These are phyloP conservation scores for Drosophila seclusa DNA, from an alignment of 2,888 invertebrate species.

Conservation along the genomic window DNA sequence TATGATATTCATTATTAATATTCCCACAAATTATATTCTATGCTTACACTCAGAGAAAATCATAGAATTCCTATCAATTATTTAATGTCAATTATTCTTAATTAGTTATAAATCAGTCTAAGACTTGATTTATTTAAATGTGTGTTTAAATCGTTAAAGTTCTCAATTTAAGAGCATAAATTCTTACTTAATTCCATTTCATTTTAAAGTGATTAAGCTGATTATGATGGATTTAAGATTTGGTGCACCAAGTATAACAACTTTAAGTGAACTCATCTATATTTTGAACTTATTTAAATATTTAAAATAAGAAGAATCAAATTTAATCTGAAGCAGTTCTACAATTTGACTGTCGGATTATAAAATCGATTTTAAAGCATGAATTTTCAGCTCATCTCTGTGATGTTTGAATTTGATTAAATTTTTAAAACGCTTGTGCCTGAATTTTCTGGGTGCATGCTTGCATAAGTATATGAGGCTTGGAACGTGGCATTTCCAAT, in stretches of 20 bases:
- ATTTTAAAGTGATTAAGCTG: neutral
- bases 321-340: neutral
- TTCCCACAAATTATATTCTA: constrained; percentile 6
- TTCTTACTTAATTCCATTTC: neutral
- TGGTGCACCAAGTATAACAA: neutral
- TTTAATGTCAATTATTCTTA: neutral
- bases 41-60: neutral
- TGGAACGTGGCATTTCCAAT: constrained; percentile 43
- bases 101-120: neutral
- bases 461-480: neutral
- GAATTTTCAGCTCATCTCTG: neutral
- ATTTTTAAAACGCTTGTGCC: neutral
- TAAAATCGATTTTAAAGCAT: neutral
- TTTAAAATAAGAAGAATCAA: neutral
- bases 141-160: neutral
- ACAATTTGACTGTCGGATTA: neutral
- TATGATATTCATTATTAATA: constrained; percentile 41
- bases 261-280: neutral
- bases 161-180: neutral
- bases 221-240: neutral
- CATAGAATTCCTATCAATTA: neutral
- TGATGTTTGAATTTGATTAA: neutral
- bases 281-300: neutral
- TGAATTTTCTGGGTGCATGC: neutral
- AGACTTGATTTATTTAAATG: neutral